Conservation (phyloP, 2,888 invertebrate species). For the Thereva unica region DNA sequence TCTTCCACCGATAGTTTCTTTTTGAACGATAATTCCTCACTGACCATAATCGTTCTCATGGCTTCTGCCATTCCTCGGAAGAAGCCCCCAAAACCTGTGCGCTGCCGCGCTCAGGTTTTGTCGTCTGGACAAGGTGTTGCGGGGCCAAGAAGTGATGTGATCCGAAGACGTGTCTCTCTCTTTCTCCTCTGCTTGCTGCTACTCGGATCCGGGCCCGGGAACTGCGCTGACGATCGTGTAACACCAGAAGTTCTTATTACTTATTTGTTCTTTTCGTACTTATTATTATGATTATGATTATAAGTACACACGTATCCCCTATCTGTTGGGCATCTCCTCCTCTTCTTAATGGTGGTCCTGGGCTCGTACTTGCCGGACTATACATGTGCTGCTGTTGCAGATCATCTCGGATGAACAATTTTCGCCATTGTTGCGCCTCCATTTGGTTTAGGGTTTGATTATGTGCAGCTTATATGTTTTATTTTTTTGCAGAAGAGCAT, state of each 20-base stretch:
- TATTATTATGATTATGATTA: constrained; percentile 37
- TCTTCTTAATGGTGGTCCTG: constrained; percentile 28
- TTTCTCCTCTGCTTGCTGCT: constrained; percentile 11
- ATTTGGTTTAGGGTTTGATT: not conserved
- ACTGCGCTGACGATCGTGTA: constrained; percentile 40
- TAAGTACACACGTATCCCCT: constrained; percentile 35
- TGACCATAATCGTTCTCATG: constrained; percentile 11
- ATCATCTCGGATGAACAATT: constrained; percentile 26
- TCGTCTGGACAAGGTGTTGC: constrained; percentile 9
- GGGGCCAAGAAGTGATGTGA: constrained; percentile 17
- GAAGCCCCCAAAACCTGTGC: not conserved
- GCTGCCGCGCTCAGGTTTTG: too few species aligned
- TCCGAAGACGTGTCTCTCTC: constrained; percentile 1
- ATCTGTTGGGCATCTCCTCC: constrained; percentile 25
- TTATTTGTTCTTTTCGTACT: constrained; percentile 46
- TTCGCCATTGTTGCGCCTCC: constrained; percentile 21
- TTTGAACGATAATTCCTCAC: constrained; percentile 8
- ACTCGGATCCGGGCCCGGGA: constrained; percentile 31
- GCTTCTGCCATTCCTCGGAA: constrained; percentile 11
- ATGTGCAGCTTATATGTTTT: too few species aligned
- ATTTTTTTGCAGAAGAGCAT: too few species aligned
- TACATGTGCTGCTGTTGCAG: constrained; percentile 19
- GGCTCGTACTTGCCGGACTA: not conserved
- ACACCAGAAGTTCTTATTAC: constrained; percentile 48
- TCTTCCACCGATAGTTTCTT: not conserved